Evolutionary conservation across 2,113 vertebrate species (phyloP).

Genomic region (Cephalophus harveyi): DNA sequence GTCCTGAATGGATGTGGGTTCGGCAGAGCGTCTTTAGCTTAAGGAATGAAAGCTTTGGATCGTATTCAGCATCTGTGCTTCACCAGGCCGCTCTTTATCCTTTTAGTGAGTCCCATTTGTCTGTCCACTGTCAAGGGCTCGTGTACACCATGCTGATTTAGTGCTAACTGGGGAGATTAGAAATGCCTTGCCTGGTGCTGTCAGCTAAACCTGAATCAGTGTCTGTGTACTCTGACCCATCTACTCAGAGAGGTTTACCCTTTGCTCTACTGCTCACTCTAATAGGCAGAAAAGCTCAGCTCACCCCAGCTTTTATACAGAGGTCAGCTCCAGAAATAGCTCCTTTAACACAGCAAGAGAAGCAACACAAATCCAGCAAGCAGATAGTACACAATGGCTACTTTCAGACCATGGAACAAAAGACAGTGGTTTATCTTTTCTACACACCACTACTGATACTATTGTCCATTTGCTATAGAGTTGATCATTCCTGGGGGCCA

Average conservation of each 20-base stretch:
- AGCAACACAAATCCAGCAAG: constrained; percentile 71
- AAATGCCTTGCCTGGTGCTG: constrained; percentile 73
- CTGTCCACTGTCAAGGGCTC: constrained; percentile 75
- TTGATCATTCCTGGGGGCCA: neutral
- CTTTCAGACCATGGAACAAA: constrained; percentile 16
- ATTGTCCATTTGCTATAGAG: neutral
- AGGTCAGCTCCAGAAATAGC: constrained; percentile 78
- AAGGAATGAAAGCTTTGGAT: constrained; percentile 5
- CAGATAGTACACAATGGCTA: constrained; percentile 45
- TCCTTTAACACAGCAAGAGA: constrained; percentile 73
- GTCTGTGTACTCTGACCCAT: constrained; percentile 68
- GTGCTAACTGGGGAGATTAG: constrained; percentile 77
- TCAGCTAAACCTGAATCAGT: constrained; percentile 75
- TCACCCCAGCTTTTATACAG: constrained; percentile 71
- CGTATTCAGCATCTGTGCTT: neutral
- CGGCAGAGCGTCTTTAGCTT: neutral
- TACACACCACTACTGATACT: neutral
- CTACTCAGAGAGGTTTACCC: constrained; percentile 76
- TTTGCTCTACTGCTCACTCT: constrained; percentile 76
- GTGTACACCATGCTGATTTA: constrained; percentile 74
- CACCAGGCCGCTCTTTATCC: constrained; percentile 73
- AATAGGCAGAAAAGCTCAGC: constrained; percentile 79
- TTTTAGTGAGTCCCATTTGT: constrained; percentile 75
- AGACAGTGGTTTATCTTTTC: constrained; percentile 18
- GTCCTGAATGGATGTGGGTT: neutral